Percentiles rank a stretch among this genome's conserved stretches.
phyloP scores from a whole-genome alignment of 2,113 vertebrate genomes.

The Ceyx cyanopectus region DNA sequence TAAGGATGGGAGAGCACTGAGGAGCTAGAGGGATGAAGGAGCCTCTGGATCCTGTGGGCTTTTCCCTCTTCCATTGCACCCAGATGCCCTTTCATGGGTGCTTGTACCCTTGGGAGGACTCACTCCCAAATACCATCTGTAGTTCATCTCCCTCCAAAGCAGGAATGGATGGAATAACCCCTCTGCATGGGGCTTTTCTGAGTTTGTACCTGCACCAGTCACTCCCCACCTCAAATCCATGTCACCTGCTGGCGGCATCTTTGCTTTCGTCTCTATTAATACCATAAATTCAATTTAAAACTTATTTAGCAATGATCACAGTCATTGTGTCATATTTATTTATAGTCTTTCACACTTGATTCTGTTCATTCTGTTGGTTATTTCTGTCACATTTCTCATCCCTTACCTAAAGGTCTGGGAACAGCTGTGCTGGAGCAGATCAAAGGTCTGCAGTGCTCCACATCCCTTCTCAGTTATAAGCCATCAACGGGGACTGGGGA shows the following conservation, averaged over 20 bases:
- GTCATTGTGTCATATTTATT: slow-evolving; percentile 37
- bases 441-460: not conserved
- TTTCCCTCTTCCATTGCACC: not conserved
- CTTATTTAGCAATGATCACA: not conserved
- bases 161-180: not conserved
- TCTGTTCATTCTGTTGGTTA: not conserved
- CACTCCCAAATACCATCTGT: not conserved
- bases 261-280: not conserved
- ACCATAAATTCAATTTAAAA: not conserved
- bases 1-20: not conserved
- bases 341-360: slow-evolving; percentile 19
- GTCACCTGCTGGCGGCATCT: not conserved
- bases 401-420: slow-evolving; percentile 38
- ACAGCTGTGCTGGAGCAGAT: slow-evolving; percentile 39
- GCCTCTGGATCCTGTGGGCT: not conserved
- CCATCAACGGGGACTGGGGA: accelerated
- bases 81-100: not conserved
- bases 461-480: not conserved
- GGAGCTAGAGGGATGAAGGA: not conserved
- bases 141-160: not conserved
- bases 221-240: not conserved
- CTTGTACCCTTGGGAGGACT: not conserved
- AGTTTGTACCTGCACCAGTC: not conserved
- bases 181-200: accelerated
- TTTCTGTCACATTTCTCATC: slow-evolving; percentile 31